These are phyloP conservation scores for Chymomyza fuscimana DNA, from an alignment of 2,888 invertebrate genomes.

Conservation along the genomic window DNA sequence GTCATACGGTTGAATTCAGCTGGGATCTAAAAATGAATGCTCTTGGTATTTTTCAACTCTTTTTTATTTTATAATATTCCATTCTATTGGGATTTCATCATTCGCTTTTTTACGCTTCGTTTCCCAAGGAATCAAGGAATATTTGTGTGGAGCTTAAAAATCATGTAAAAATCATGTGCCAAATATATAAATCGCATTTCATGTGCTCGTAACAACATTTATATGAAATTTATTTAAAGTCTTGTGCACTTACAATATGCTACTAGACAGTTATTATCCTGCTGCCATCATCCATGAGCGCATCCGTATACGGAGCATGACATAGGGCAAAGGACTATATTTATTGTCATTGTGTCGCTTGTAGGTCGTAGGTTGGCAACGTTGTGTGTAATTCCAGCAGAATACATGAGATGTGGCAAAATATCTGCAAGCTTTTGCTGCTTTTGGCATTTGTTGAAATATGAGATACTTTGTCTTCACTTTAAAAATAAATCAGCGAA, in stretches of 20 bases:
- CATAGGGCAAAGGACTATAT: not conserved
- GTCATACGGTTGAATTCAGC: not conserved
- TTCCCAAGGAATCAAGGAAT: slow-evolving; percentile 15
- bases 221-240: slow-evolving; percentile 33
- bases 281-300: slow-evolving; percentile 44
- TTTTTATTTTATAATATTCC: slow-evolving; percentile 35
- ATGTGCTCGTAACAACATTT: slow-evolving; percentile 47
- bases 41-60: slow-evolving; percentile 24
- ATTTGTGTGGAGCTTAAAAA: not conserved
- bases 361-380: not conserved
- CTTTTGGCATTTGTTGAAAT: slow-evolving; percentile 51
- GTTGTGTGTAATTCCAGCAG: not conserved
- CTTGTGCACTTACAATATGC: not conserved
- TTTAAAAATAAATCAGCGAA: slow-evolving; percentile 45
- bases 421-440: slow-evolving; percentile 5
- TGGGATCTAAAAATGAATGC: slow-evolving; percentile 2
- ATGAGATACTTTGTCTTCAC: slow-evolving; percentile 44
- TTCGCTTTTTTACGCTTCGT: not conserved
- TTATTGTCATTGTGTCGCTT: not conserved
- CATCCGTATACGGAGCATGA: slow-evolving; percentile 22
- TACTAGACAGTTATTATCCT: slow-evolving; percentile 7
- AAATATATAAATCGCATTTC: slow-evolving; percentile 52
- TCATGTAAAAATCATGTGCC: slow-evolving; percentile 29
- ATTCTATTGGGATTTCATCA: slow-evolving; percentile 43
- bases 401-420: too few relatives aligned